Conservation (phyloP, 1,140 invertebrate genomes). For the Tetramorium alpestre region DNA sequence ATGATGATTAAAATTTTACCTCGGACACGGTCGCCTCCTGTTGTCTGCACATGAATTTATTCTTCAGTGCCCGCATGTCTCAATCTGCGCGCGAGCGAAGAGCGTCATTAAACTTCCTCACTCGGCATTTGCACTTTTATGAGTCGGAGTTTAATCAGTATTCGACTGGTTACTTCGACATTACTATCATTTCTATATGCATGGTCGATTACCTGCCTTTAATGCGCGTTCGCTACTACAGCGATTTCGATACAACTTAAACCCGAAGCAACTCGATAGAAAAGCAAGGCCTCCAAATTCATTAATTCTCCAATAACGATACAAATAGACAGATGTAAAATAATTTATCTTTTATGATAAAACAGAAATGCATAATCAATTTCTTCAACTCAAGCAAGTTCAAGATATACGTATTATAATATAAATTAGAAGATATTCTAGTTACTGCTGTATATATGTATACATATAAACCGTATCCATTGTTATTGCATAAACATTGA, state of each 20-base stretch:
- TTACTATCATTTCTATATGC: neutral
- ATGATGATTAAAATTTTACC: conserved; percentile 59
- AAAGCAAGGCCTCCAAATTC: neutral
- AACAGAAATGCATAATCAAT: neutral
- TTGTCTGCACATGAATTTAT: conserved; percentile 72
- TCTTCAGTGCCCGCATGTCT: conserved; percentile 71
- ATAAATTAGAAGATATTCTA: no score
- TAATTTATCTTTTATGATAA: neutral
- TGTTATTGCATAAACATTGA: neutral
- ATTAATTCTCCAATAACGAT: neutral
- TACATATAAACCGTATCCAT: neutral
- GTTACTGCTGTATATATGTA: no score
- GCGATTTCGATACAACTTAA: neutral
- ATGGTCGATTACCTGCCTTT: neutral
- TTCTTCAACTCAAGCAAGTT: neutral
- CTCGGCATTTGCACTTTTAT: conserved; percentile 47
- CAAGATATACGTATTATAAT: no score
- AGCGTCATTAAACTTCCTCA: conserved; percentile 19
- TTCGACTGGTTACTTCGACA: neutral
- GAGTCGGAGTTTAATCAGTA: conserved; percentile 33
- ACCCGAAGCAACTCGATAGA: neutral
- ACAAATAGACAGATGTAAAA: neutral
- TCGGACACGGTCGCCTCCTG: conserved; percentile 67
- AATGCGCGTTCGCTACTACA: neutral
- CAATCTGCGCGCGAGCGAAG: neutral